Base-by-base conservation (phyloP, 2,797 vertebrate species). In the Macropodus opercularis region DNA sequence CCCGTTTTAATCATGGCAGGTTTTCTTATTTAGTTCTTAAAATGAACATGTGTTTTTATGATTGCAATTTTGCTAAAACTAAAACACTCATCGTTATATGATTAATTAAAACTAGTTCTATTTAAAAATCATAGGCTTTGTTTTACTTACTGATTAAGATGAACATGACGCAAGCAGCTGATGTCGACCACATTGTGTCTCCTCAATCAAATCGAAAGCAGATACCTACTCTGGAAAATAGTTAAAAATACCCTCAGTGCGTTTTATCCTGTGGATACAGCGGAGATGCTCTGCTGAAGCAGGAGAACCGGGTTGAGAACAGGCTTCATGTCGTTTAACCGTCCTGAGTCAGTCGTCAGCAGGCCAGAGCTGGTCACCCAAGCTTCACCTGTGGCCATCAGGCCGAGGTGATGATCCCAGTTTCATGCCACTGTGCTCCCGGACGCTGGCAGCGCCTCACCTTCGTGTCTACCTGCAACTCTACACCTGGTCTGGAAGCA, bases 121-220 rank as follows among this genome's bases (percentile, higher is more conserved):
- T 15, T 34, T 35, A 14, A 15, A 35, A 35, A 15, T 14, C 12
- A 4, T 34, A 35, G 14, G 34, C 32, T 34, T 5, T 11, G 13
- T 34, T 36, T 21, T 32, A 85, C 89, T 85, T 35, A 91, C 90
- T 87, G 6, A 85, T 71, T 1, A 89, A 49, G 76, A 90, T 46
- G 70, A 63, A 75, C 36, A 83, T 12, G 12, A 42, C 32, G 38
- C 23, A 66, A 4, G 44, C 27, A 36, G 70, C 51, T 46, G 67
- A n/a, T 17, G 70, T 38, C 2, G 58, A 67, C 76, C 77, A 63
- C 90, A 91, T 90, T 43, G 26, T 83, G 3, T 1, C 18, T 75
- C 35, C 38, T 48, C 19, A 29, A 0, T 29, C 3, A 46, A 27
- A 69, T 3, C 3, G n/a, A 24, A 39, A 43, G 23, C 34, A 51